Conservation (phyloP, 2,113 vertebrate genomes). For the Pipra filicauda region DNA sequence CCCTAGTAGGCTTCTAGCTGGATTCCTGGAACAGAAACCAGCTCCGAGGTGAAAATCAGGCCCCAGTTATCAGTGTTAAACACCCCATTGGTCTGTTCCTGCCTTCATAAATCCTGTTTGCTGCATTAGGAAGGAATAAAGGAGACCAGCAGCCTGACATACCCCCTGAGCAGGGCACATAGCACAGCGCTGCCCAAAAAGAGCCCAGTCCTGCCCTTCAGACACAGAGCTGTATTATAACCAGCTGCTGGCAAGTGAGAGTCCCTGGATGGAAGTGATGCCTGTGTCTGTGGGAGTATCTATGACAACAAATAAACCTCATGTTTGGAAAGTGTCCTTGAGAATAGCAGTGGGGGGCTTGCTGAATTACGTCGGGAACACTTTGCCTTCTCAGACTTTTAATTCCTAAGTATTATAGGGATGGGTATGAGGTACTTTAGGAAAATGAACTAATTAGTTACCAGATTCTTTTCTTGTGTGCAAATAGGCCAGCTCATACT, state of each 20-base stretch:
- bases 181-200: neutral
- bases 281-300: conserved; percentile 28
- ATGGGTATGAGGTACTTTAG: neutral
- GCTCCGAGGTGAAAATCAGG: conserved; percentile 1
- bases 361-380: neutral
- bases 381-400: neutral
- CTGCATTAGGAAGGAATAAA: neutral
- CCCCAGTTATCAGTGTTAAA: neutral
- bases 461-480: neutral
- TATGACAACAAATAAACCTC: conserved; percentile 42
- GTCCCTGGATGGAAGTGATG: neutral
- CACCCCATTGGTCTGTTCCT: neutral
- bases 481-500: neutral
- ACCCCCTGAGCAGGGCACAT: neutral
- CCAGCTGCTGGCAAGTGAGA: neutral
- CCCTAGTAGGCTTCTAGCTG: neutral
- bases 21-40: neutral
- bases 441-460: conserved; percentile 19
- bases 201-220: neutral
- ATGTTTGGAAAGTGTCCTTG: neutral
- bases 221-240: neutral
- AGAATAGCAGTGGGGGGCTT: neutral
- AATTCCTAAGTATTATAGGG: conserved; percentile 4
- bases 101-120: neutral
- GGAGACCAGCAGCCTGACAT: neutral